Base-by-base conservation (phyloP, 1,140 invertebrate genomes). In the Penaeus chinensis region DNA sequence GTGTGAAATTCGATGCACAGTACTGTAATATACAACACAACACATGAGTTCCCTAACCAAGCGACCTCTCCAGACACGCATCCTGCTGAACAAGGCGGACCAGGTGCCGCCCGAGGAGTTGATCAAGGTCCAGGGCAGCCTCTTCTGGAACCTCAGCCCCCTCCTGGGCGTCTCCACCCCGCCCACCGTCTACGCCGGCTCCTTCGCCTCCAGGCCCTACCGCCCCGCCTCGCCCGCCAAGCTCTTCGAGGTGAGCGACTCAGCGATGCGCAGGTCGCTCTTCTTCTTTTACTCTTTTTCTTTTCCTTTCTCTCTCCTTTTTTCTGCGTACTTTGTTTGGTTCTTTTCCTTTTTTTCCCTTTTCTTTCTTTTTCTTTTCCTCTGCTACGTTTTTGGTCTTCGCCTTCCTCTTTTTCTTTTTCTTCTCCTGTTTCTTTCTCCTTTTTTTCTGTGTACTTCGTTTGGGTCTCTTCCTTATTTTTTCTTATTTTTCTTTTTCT, bases 141-240 rank as follows among this genome's bases (percentile, higher is more conserved):
- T 99, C 61, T 97, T 99, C 91, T 99, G 98, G 98, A 98, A 98
- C 92, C 97, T 99, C 90, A 98, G 97, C 19, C 98, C 97, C 8
- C 93, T 99, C 74, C 97, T 99, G 95, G 97, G 97, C 79, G 97
- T 96, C 60, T 95, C 96, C 27, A 96, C 98, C 91, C 97, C 97
- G n/a, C 97, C 97, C 13, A 91, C 85, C 18, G 91, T 93, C n/a
- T 99, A 98, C 92, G 97, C 97, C 19, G 96, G 96, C 61, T 98
- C 97, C 18, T 93, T 98, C 90, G 98, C 97, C 96, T 96, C 96
- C 1, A 93, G 96, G 92, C 96, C 96, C 13, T 97, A 96, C 91
- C 96, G 97, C 92, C 42, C 88, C 85, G 63, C 90, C 83, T 88
- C 89, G 20, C 91, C 91, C 18, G 83, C 54, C 1, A 88, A 91